Evolutionary conservation across 92 coral and sea anemone species (phyloP).

Genomic region (Porites cylindrica): DNA sequence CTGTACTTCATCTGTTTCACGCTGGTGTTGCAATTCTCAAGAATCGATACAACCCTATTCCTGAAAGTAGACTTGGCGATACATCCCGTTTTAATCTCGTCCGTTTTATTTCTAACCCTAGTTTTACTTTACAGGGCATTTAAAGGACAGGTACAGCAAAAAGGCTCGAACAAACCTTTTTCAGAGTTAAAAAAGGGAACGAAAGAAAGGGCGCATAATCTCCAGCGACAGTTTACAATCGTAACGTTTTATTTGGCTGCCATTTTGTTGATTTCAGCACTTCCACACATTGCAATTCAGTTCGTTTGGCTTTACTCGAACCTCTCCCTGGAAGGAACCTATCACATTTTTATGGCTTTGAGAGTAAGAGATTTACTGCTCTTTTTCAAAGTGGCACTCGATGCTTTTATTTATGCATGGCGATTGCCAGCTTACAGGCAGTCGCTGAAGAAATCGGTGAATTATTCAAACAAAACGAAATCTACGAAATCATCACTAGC

Average conservation of each 20-base stretch:
- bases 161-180: conserved; percentile 11
- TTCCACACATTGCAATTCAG: conserved; percentile 80
- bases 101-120: conserved; percentile 62
- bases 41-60: conserved; percentile 58
- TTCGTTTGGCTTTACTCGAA: conserved; percentile 66
- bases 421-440: conserved; percentile 76
- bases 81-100: conserved; percentile 80
- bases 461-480: conserved; percentile 12
- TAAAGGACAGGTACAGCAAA: conserved; percentile 58
- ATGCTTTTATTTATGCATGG: conserved; percentile 92
- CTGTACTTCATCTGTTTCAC: conserved; percentile 74
- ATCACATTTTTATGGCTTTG: conserved; percentile 64
- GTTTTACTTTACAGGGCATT: conserved; percentile 71
- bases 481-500: not conserved
- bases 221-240: conserved; percentile 84
- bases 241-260: conserved; percentile 85
- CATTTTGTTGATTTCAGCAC: conserved; percentile 77
- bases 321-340: conserved; percentile 21
- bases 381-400: conserved; percentile 84
- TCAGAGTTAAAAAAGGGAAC: not conserved
- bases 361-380: conserved; percentile 76
- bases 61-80: conserved; percentile 73
- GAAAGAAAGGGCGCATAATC: conserved; percentile 46
- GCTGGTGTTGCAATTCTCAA: conserved; percentile 60
- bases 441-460: conserved; percentile 52